Evolutionary conservation across 2,797 vertebrate genomes (phyloP).

Genomic region (Naso thynnoides): DNA sequence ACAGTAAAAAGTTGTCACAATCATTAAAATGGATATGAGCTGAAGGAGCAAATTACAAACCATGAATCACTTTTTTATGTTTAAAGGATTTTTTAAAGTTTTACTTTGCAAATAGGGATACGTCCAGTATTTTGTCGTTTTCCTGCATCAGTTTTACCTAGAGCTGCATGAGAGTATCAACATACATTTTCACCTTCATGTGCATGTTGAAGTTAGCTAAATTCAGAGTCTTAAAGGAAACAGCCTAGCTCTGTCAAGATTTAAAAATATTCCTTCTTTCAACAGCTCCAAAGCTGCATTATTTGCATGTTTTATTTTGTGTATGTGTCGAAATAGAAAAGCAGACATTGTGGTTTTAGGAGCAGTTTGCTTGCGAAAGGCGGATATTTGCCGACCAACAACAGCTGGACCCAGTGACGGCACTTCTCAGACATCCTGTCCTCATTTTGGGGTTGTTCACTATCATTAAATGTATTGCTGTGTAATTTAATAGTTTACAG

Average conservation of each 20-base stretch:
- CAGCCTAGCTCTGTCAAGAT: slow-evolving; percentile 20
- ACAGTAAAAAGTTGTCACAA: not conserved
- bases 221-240: slow-evolving; percentile 45
- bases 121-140: not conserved
- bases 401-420: slow-evolving; percentile 45
- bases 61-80: not conserved
- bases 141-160: not conserved
- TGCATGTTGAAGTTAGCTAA: slow-evolving; percentile 28
- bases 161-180: not conserved
- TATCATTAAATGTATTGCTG: not conserved
- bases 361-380: slow-evolving; percentile 53
- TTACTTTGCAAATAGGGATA: slow-evolving; percentile 2
- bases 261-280: slow-evolving; percentile 20
- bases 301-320: slow-evolving; percentile 51
- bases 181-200: not conserved
- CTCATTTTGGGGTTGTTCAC: slow-evolving; percentile 32
- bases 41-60: not conserved
- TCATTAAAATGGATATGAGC: not conserved
- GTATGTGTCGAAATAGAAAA: slow-evolving; percentile 58
- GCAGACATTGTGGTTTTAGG: slow-evolving; percentile 60
- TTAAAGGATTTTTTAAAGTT: not conserved
- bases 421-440: slow-evolving; percentile 29
- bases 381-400: slow-evolving; percentile 57
- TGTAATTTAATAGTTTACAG: slow-evolving; percentile 20
- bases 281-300: slow-evolving; percentile 18